A percentile compares a stretch with the other conserved stretches of the same genome.
Conservation (phyloP, 1,140 invertebrate genomes). For the Sinella curviseta region DNA sequence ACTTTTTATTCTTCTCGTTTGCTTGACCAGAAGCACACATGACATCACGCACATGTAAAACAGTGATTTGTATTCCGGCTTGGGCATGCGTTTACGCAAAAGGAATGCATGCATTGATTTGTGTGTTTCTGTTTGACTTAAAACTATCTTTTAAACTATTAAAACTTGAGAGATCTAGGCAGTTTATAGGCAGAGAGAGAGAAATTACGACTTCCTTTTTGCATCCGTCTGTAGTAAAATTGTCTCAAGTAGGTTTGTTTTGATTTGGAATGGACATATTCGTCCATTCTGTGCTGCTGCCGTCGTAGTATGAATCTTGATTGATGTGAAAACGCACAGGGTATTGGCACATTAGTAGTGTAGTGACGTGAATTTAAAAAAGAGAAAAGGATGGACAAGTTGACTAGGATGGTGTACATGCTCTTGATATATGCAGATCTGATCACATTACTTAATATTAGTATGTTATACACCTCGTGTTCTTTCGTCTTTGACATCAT, state of each 20-base stretch:
- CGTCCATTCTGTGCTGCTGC: too few species aligned
- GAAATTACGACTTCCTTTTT: not conserved
- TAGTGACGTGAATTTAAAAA: not conserved
- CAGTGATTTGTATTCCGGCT: slow-evolving; percentile 5
- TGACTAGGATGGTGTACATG: not conserved
- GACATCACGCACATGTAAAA: not conserved
- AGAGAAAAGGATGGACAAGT: not conserved
- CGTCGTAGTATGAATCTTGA: not conserved
- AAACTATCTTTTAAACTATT: too few species aligned
- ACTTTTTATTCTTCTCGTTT: not conserved
- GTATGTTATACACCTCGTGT: not conserved
- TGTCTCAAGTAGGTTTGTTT: too few species aligned
- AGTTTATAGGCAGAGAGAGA: not conserved
- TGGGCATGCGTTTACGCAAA: not conserved
- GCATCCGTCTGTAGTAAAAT: not conserved
- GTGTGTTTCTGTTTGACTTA: too few species aligned
- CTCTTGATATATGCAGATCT: not conserved
- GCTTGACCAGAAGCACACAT: not conserved
- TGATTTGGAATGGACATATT: too few species aligned
- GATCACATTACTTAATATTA: not conserved
- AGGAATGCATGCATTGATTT: too few species aligned
- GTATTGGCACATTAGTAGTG: slow-evolving; percentile 19
- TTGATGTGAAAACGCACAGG: slow-evolving; percentile 5
- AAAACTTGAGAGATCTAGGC: too few species aligned
- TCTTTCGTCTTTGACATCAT: slow-evolving; percentile 3